phyloP scores from a whole-genome alignment of 1,140 invertebrate genomes.

The Melitaea cinxia region DNA sequence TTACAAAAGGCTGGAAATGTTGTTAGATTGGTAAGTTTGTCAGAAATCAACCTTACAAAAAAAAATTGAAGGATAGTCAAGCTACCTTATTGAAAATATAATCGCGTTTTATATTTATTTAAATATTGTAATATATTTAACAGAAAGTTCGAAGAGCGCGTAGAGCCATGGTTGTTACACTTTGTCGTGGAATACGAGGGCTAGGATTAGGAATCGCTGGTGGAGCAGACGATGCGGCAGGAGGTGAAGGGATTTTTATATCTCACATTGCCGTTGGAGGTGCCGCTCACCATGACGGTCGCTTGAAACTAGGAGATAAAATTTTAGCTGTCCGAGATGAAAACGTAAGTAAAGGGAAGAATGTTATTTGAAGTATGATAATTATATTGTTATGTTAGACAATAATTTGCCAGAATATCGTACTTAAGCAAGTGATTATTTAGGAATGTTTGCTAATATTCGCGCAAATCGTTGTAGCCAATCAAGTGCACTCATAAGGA shows the following conservation, averaged over 20 bases:
- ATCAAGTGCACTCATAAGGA: constrained; percentile 25
- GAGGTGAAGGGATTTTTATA: constrained; percentile 98
- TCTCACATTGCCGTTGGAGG: constrained; percentile 99
- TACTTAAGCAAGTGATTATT: not conserved
- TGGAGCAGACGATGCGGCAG: constrained; percentile 97
- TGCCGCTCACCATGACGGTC: constrained; percentile 96
- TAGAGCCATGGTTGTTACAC: constrained; percentile 64
- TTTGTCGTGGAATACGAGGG: constrained; percentile 85
- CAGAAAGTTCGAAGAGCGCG: constrained; percentile 75
- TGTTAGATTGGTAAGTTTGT: constrained; percentile 92
- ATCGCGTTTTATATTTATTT: not conserved
- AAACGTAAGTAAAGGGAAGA: constrained; percentile 83
- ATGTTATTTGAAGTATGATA: not conserved
- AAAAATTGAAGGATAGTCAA: not conserved
- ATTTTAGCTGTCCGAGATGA: constrained; percentile 94
- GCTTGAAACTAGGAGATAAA: constrained; percentile 96
- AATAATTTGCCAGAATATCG: not conserved
- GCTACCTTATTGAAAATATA: not conserved
- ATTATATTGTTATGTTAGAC: not conserved
- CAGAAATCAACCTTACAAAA: not conserved
- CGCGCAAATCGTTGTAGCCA: constrained; percentile 19
- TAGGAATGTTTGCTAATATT: constrained; percentile 13
- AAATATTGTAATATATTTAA: not conserved
- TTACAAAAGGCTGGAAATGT: constrained; percentile 96
- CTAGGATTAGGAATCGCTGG: constrained; percentile 98